Evolutionary conservation across 2,797 vertebrate species (phyloP).

Genomic region (Oophaga sylvatica): DNA sequence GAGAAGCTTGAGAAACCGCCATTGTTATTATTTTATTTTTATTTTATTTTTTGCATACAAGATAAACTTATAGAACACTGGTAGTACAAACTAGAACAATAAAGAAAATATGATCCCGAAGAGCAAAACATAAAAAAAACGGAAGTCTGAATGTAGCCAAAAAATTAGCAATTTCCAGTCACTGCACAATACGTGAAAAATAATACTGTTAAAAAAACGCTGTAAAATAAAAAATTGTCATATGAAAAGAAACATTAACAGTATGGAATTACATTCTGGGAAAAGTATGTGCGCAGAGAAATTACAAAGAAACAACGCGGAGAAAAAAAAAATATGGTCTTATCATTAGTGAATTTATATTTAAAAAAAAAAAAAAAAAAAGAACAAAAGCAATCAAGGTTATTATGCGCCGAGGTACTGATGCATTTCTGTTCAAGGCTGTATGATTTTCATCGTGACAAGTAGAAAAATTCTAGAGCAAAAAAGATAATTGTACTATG

Average conservation of each 20-base stretch:
- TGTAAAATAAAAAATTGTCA: not conserved
- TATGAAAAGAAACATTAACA: slow-evolving; percentile 11
- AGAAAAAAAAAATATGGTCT: not conserved
- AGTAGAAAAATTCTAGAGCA: slow-evolving; percentile 62
- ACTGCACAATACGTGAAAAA: not conserved
- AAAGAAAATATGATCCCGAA: no score
- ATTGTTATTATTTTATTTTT: no score
- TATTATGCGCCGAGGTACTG: slow-evolving; percentile 65
- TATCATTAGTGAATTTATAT: slow-evolving; percentile 30
- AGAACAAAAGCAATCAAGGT: slow-evolving; percentile 65
- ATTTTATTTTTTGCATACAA: no score
- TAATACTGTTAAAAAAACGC: not conserved
- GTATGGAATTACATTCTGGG: not conserved
- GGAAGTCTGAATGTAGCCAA: no score
- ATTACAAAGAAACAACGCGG: slow-evolving; percentile 26
- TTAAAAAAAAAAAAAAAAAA: slow-evolving; percentile 31
- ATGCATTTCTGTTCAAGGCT: slow-evolving; percentile 66
- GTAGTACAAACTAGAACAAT: no score
- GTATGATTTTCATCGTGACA: slow-evolving; percentile 65
- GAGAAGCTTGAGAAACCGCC: no score
- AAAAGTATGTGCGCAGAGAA: slow-evolving; percentile 16
- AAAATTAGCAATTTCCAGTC: not conserved
- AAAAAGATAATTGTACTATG: slow-evolving; percentile 56
- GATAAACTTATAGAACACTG: no score
- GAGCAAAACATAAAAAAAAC: no score